Evolutionary conservation across 2,888 invertebrate genomes (phyloP).

Genomic region (Phytoseiulus persimilis): DNA sequence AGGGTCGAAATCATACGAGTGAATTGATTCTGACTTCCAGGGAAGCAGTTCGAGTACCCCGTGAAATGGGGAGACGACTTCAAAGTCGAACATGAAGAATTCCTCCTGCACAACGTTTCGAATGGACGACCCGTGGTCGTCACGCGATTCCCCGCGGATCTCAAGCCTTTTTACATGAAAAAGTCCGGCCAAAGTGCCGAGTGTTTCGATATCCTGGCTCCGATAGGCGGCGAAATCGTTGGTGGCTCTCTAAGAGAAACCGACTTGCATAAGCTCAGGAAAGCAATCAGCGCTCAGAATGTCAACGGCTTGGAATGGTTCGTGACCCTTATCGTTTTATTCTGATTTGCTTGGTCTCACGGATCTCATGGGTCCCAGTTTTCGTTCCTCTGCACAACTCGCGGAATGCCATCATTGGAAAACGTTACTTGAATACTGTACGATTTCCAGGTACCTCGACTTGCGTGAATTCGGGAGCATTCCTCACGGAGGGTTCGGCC

Average conservation of each 20-base stretch:
- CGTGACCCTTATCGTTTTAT: no score
- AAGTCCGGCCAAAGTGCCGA: conserved; percentile 51
- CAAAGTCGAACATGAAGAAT: conserved; percentile 80
- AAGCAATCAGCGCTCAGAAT: conserved; percentile 53
- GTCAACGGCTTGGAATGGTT: conserved; percentile 47
- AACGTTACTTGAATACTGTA: no score
- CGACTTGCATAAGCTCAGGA: conserved; percentile 59
- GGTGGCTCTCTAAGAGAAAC: conserved; percentile 91
- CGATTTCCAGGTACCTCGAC: conserved; percentile 70
- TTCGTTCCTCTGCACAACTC: neutral
- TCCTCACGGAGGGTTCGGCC: conserved; percentile 86
- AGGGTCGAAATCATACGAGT: neutral
- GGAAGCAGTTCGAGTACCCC: conserved; percentile 23
- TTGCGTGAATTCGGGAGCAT: conserved; percentile 76
- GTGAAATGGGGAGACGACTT: conserved; percentile 59
- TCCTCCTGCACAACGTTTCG: conserved; percentile 64
- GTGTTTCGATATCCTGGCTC: conserved; percentile 72
- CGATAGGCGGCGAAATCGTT: conserved; percentile 81
- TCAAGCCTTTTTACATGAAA: conserved; percentile 93
- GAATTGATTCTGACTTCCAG: conserved; percentile 19
- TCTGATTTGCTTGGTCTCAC: no score
- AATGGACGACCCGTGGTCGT: conserved; percentile 70
- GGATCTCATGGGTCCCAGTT: no score
- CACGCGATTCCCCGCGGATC: conserved; percentile 72
- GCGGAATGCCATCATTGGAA: no score